Conservation (phyloP, 1,140 invertebrate genomes). For the Catajapyx aquilonaris region DNA sequence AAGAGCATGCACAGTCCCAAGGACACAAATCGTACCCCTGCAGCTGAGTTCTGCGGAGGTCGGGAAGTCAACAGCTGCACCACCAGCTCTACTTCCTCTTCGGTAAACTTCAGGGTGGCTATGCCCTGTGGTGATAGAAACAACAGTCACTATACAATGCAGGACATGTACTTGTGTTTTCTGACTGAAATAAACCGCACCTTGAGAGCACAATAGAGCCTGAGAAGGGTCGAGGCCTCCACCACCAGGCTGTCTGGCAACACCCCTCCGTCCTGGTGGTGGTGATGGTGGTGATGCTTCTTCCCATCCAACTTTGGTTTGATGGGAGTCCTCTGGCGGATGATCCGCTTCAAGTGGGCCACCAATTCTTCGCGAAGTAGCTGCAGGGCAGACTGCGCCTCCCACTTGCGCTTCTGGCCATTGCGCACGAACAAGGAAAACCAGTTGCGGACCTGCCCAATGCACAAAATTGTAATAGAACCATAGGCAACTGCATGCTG, state of each 20-base stretch:
- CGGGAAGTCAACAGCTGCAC: conserved; percentile 70
- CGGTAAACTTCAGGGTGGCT: conserved; percentile 41
- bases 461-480: too few relatives aligned
- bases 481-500: too few relatives aligned
- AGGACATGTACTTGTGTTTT: too few relatives aligned
- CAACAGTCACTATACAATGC: too few relatives aligned
- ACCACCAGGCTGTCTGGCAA: conserved; percentile 46
- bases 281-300: too few relatives aligned
- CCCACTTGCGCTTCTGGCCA: conserved; percentile 71
- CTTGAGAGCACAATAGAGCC: conserved; percentile 76
- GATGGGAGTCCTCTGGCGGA: too few relatives aligned
- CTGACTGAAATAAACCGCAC: too few relatives aligned
- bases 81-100: conserved; percentile 71
- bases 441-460: conserved; percentile 72
- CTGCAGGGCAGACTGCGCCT: conserved; percentile 45
- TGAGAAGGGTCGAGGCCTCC: conserved; percentile 52
- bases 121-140: neutral
- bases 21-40: conserved; percentile 81
- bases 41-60: conserved; percentile 67
- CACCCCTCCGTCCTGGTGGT: too few relatives aligned
- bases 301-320: too few relatives aligned
- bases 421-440: conserved; percentile 77
- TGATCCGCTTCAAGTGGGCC: conserved; percentile 34
- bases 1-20: conserved; percentile 85
- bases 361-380: conserved; percentile 59